phyloP scores from a whole-genome alignment of 2,888 invertebrate genomes.

The Abscondita cerata region DNA sequence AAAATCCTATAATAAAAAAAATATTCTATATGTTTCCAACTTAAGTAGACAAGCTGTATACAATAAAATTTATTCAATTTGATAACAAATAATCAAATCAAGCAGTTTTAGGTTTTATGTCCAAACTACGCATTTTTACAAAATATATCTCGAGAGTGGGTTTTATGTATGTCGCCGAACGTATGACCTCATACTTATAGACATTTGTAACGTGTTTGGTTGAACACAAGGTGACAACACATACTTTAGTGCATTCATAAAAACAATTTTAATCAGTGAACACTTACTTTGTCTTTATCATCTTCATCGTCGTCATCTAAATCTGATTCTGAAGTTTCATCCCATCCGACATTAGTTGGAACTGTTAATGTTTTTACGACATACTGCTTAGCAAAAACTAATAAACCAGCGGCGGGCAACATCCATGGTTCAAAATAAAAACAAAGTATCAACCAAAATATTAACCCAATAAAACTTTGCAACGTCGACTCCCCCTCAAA shows the following conservation, averaged over 20 bases:
- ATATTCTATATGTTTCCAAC: too few relatives aligned
- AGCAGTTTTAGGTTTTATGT: too few relatives aligned
- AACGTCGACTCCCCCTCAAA: slow-evolving; percentile 96
- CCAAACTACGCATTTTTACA: too few relatives aligned
- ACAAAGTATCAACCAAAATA: slow-evolving; percentile 85
- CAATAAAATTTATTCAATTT: too few relatives aligned
- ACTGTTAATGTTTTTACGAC: slow-evolving; percentile 62
- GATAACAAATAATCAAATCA: too few relatives aligned
- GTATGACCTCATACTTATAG: too few relatives aligned
- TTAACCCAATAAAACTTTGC: slow-evolving; percentile 82
- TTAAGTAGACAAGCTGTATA: too few relatives aligned
- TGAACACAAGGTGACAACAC: too few relatives aligned
- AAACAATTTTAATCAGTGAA: not conserved
- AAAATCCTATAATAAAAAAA: too few relatives aligned
- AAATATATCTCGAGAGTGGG: too few relatives aligned
- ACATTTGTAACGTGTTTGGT: too few relatives aligned
- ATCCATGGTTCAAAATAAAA: slow-evolving; percentile 97
- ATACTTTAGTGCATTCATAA: not conserved
- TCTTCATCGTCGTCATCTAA: slow-evolving; percentile 88
- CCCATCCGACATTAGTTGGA: slow-evolving; percentile 55
- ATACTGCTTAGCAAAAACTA: slow-evolving; percentile 80
- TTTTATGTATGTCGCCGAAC: too few relatives aligned
- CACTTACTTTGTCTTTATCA: slow-evolving; percentile 80
- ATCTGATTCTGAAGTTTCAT: slow-evolving; percentile 60
- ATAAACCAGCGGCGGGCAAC: slow-evolving; percentile 81